Conservation (phyloP, 2,113 vertebrate genomes). For the Cricetomys ansorgei region DNA sequence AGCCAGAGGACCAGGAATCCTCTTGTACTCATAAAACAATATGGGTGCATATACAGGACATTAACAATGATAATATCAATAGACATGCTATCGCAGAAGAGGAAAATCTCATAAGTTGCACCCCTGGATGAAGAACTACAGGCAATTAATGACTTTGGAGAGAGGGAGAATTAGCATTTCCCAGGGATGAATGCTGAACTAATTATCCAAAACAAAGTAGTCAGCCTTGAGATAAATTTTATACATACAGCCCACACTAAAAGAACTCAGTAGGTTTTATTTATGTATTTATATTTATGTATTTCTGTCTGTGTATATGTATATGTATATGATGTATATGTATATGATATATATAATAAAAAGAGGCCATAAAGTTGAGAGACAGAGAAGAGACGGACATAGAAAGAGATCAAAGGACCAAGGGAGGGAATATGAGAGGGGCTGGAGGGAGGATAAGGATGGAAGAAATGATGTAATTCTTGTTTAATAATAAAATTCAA, state of each 20-base stretch:
- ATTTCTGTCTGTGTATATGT: no score
- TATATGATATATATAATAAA: neutral
- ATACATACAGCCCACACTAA: neutral
- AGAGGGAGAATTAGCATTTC: neutral
- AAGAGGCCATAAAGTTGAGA: neutral
- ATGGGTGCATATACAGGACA: neutral
- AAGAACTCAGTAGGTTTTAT: neutral
- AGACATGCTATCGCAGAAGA: neutral
- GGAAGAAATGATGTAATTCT: neutral
- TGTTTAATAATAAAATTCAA: neutral
- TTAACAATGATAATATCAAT: neutral
- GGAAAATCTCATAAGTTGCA: neutral
- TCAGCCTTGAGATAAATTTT: neutral
- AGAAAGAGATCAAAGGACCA: neutral
- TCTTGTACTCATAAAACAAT: neutral
- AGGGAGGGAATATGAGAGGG: neutral
- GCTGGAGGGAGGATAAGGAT: neutral
- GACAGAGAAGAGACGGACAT: fast-evolving
- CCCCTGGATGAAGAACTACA: neutral
- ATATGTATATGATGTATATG: no score
- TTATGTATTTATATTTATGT: neutral
- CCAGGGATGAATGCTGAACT: neutral
- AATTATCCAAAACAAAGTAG: neutral
- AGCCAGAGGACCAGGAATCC: neutral
- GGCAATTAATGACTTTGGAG: neutral